Base-by-base conservation (phyloP, 2,888 invertebrate species). In the Pandemis heparana region DNA sequence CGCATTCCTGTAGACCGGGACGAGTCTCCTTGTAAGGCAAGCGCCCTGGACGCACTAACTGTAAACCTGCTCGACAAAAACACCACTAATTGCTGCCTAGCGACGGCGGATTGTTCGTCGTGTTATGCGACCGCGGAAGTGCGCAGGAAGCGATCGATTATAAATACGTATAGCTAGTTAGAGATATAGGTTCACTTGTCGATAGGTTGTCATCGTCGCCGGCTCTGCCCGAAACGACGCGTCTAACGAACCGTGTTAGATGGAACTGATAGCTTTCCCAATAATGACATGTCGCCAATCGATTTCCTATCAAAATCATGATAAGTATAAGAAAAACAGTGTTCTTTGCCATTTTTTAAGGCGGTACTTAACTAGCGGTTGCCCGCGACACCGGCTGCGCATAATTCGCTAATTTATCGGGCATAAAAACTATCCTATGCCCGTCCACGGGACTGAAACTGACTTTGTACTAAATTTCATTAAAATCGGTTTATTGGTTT, bases 1-100 rank as follows among this genome's bases (percentile, higher is more conserved):
- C 82, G 86, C 91, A 91, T 92, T 89, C 92, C 89, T 82, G 79
- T 71, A 75, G 80, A 79, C 77, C 86, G 77, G 83, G 87, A 85
- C 88, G 76, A 83, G 84, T 89, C 85, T 87, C 92, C 92, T 84
- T 92, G 82, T 90, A 92, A 79, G 92, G 92, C 83, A 87, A 80
- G 80, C 80, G 84, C 84, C 87, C 88, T 87, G 89, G 86, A 87
- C 85, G 80, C 81, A 77, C 84, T 91, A 92, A 91, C 91, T 87
- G 92, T 90, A 89, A 81, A 83, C 81, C 79, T 79, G 83, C 79
- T 76, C 73, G 66, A 87, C 84, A 89, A 89, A 89, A 89, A 88
- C 75, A 75, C 82, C 83, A 88, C 87, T 91, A 91, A 91, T 90
- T 89, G 89, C 87, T 53, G 78, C 82, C 80, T 51, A 46, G 80